phyloP scores from a whole-genome alignment of 2,797 vertebrate genomes.

The Acanthopagrus latus region DNA sequence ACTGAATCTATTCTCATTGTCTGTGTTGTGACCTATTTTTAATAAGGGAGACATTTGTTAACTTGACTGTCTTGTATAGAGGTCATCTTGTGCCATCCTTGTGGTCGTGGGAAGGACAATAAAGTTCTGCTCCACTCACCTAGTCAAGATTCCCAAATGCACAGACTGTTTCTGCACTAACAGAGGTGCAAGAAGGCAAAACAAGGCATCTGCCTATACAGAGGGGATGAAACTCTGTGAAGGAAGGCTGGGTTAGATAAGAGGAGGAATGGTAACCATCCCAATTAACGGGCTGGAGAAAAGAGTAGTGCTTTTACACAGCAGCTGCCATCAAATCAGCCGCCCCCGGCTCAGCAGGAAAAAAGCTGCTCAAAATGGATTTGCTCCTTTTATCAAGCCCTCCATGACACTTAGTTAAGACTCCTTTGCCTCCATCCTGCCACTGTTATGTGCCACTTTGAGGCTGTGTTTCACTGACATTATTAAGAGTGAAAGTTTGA shows the following conservation, averaged over 20 bases:
- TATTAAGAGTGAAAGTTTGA: constrained; percentile 74
- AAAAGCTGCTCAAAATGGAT: constrained; percentile 76
- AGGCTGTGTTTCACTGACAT: constrained; percentile 68
- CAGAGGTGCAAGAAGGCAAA: constrained; percentile 55
- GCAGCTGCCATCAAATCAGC: constrained; percentile 73
- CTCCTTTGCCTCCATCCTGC: constrained; percentile 71
- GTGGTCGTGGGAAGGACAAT: neutral
- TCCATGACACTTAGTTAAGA: constrained; percentile 80
- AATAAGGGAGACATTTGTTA: neutral
- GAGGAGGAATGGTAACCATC: constrained; percentile 71
- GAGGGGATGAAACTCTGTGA: constrained; percentile 60
- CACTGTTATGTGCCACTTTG: constrained; percentile 75
- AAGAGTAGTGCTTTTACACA: constrained; percentile 69
- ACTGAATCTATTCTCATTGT: neutral
- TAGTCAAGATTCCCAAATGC: constrained; percentile 30
- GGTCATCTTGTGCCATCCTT: constrained; percentile 5
- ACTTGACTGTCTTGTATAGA: neutral
- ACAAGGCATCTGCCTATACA: constrained; percentile 51
- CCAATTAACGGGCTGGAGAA: constrained; percentile 80
- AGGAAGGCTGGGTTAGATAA: constrained; percentile 55
- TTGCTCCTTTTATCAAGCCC: constrained; percentile 80
- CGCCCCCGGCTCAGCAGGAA: constrained; percentile 75
- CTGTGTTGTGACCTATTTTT: neutral
- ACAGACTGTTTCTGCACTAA: constrained; percentile 40
- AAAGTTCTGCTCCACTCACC: constrained; percentile 11